These are phyloP conservation scores for Latrodectus hesperus DNA, from an alignment of 2,888 invertebrate genomes.

Conservation along the genomic window DNA sequence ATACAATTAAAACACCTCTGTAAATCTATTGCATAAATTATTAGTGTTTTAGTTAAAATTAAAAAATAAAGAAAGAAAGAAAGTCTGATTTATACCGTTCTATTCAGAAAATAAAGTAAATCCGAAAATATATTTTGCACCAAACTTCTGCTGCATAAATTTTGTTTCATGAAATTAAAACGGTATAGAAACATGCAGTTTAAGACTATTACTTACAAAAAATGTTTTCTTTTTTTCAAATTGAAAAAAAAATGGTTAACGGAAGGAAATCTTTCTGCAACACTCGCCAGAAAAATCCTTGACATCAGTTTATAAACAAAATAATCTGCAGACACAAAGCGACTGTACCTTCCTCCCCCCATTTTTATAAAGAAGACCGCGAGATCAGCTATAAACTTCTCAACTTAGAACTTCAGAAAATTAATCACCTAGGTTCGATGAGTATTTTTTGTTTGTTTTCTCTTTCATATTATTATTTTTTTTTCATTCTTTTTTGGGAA, in stretches of 20 bases:
- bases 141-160: too few relatives aligned
- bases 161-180: too few relatives aligned
- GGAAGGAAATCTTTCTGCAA: background rate
- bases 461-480: background rate
- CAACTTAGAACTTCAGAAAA: constrained; percentile 18
- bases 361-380: background rate
- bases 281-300: background rate
- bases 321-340: background rate
- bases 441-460: too few relatives aligned
- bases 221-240: background rate
- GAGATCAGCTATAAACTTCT: background rate
- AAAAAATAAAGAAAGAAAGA: too few relatives aligned
- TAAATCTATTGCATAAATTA: too few relatives aligned
- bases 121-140: too few relatives aligned
- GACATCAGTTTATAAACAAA: background rate
- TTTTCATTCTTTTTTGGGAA: background rate
- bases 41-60: too few relatives aligned
- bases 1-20: too few relatives aligned
- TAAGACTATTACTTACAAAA: too few relatives aligned
- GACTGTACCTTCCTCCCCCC: background rate
- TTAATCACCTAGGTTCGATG: constrained; percentile 14
- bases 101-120: too few relatives aligned
- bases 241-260: constrained; percentile 11
- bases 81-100: too few relatives aligned
- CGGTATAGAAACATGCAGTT: too few relatives aligned